Evolutionary conservation across 2,888 invertebrate species (phyloP), one percentile per base, ranked within the genome.

Genomic region (Agriopis marginaria): DNA sequence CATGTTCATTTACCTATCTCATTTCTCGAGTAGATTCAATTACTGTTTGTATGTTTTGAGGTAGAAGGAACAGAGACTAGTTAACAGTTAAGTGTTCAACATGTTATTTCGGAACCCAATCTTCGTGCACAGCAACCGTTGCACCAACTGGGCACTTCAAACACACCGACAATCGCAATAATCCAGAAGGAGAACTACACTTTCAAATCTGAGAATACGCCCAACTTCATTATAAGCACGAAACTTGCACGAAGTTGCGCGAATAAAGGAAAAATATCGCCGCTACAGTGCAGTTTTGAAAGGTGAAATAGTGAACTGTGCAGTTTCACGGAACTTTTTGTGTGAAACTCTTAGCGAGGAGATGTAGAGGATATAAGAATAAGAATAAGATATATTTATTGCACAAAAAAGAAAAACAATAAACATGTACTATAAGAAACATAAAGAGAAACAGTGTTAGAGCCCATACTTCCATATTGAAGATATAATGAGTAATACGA

Each of bases 311-410:
- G 45, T 53, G 67, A 61, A 67, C 56, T 62, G 54, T 39, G 68
- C 68, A 63, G 61, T 66, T 66, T 56, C 61, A 49, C 40, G 32
- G 51, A 80, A 82, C 79, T 84, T 84, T 84, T 82, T 80, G 76
- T 75, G 76, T 73, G 80, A 82, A 84, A 82, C 79, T 82, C 72
- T 66, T 66, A 80, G 80, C 72, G 74, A 72, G 74, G 72, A 76
- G 73, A 63, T 70, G 72, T 76, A 71, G 71, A 66, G 60, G n/a
- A 39, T 12, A 5, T n/a, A n/a, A n/a, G n/a, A n/a, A n/a, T n/a
- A n/a, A n/a, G n/a, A n/a, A n/a, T n/a, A n/a, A n/a, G n/a, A n/a
- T n/a, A n/a, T n/a, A n/a, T n/a, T n/a, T n/a, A n/a, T n/a, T n/a
- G n/a, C n/a, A n/a, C n/a, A n/a, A n/a, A n/a, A n/a, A n/a, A n/a